phyloP scores from a whole-genome alignment of 37 sponge, comb jelly and placozoan genomes.

The Beroe forskalii region DNA sequence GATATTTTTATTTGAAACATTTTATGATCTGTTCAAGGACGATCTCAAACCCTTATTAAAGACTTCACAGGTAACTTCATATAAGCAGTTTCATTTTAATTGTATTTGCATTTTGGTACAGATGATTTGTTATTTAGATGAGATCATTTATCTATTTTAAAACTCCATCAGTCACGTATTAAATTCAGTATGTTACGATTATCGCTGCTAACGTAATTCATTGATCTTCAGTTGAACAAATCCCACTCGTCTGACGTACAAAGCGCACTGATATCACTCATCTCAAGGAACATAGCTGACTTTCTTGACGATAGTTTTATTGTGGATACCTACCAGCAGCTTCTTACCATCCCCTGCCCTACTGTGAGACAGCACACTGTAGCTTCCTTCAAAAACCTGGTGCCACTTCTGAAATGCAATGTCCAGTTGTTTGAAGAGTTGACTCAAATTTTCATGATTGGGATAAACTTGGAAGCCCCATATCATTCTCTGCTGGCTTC shows the following conservation, averaged over 20 bases:
- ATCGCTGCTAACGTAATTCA: no score
- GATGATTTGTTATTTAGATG: no score
- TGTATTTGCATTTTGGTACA: no score
- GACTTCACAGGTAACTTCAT: slow-evolving; percentile 7
- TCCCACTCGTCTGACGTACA: slow-evolving; percentile 41
- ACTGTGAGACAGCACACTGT: slow-evolving; percentile 18
- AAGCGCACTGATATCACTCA: slow-evolving; percentile 9
- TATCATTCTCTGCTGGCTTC: slow-evolving; percentile 40
- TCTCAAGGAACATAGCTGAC: background rate
- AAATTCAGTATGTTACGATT: no score
- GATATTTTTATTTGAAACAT: background rate
- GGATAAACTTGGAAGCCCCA: background rate
- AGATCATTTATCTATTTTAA: no score
- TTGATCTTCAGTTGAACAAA: slow-evolving; percentile 35
- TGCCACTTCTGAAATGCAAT: background rate
- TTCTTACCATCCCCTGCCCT: slow-evolving; percentile 43
- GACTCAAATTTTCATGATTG: background rate
- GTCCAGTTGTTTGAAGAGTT: background rate
- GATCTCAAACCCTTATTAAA: background rate
- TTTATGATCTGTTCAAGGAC: background rate
- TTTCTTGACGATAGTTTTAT: background rate
- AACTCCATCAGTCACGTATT: no score
- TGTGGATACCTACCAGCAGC: background rate
- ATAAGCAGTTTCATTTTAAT: no score
- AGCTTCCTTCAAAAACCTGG: background rate